Evolutionary conservation across 2,113 vertebrate species (phyloP), one percentile per base, ranked within the genome.

Genomic region (Barbus barbus): DNA sequence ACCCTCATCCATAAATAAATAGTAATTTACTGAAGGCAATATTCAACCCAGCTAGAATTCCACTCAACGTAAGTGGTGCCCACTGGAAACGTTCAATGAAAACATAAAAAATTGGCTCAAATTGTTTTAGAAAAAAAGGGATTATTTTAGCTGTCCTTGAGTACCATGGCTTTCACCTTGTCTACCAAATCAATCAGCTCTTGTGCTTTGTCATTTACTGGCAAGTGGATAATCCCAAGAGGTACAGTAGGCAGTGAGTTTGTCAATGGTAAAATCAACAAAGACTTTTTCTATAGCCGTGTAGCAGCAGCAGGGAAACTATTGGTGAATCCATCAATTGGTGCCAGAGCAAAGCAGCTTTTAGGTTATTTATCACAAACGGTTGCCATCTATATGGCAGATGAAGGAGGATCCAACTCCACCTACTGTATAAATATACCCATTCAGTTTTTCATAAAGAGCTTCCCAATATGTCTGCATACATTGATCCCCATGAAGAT

Each of bases 281-380:
- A 28, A 78, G 8, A 63, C 24, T 44, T 46, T 58, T 78, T 44
- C 77, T 74, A 14, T 26, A 78, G 53, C 33, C 0, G 53, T 38
- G 22, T 60, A 60, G n/a, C 46, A 33, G 41, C 38, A 46, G n/a
- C 4, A 31, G 18, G 41, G 48, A 60, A 48, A 9, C 78, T 80
- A 58, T 73, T 73, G 38, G 36, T 44, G 41, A 41, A 80, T 80
- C 60, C 26, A 46, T 67, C 78, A 67, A 5, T 44, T 60, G 36
- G 8, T 79, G 44, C 24, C 46, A 11, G 24, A 31, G 9, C 24
- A 75, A 75, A 51, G 24, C 2, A 51, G 24, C 44, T 28, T 63
- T 24, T 63, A 44, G 56, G 61, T 78, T 78, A 78, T 61, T 78
- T 78, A 63, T 63, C 56, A 79, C 36, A 79, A 79, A 44, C n/a